Evolutionary conservation across 2,888 invertebrate genomes (phyloP), one percentile per base, ranked within the genome.

Genomic region (Microdon myrmicae): DNA sequence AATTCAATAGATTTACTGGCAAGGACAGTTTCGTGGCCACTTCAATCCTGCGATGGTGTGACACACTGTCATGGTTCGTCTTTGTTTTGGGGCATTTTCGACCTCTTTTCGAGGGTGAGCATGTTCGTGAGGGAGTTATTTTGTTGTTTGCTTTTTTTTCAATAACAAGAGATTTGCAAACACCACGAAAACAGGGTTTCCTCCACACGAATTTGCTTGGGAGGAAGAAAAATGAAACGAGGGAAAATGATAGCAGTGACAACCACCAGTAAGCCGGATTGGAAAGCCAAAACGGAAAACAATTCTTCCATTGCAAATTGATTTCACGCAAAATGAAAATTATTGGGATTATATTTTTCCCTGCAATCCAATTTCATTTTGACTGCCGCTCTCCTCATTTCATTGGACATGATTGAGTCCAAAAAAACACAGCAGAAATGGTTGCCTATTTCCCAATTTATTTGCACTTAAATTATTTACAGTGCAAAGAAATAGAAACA

Each of bases 311-410:
- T 66, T 66, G 53, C 66, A 66, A 66, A 66, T 66, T 66, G 66
- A 66, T 66, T 66, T 66, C 66, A 66, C 66, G 66, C 66, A 66
- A 66, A 66, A 58, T 66, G 51, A 47, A 64, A 64, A 53, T 64
- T 64, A 64, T 64, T 58, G 38, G 64, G 64, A 64, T 64, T 58
- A 58, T 51, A 51, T 58, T 58, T n/a, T 64, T 58, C 47, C 64
- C 64, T 64, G 56, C 64, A 64, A 58, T 64, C 64, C 58, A 51
- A 47, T 58, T 58, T 58, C 41, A 51, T 37, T 58, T 49, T 56
- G 45, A 38, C 45, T 34, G 31, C n/a, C 45, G 20, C n/a, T 25
- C 25, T 56, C 17, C 20, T 34, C 9, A 17, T 16, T 12, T 19
- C 20, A 29, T 9, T 28, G 20, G 14, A 31, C 9, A 14, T 23